Percentiles rank a stretch among this genome's conserved stretches.
phyloP scores from a whole-genome alignment of 2,113 vertebrate genomes.

The Odocoileus hemionus region DNA sequence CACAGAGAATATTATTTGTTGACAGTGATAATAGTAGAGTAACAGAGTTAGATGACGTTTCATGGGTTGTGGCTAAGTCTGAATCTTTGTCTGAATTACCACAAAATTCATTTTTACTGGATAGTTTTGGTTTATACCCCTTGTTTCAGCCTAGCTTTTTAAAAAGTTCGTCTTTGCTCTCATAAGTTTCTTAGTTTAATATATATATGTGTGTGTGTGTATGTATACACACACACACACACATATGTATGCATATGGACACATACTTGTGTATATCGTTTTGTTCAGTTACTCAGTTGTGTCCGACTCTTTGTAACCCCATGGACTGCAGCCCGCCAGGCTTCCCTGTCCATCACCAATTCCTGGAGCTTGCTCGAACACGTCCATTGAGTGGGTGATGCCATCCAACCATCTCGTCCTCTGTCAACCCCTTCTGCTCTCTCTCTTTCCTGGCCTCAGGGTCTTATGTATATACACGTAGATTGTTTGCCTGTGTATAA shows the following conservation, averaged over 20 bases:
- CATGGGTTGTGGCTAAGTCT: not conserved
- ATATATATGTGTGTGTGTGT: not conserved
- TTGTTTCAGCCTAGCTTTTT: not conserved
- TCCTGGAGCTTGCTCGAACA: not conserved
- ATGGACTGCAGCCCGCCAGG: not conserved
- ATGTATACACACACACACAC: not conserved
- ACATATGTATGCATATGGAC: not conserved
- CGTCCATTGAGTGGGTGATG: not conserved
- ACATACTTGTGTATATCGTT: not conserved
- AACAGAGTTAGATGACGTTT: not conserved
- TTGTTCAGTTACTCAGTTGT: not conserved
- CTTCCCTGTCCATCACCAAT: not conserved
- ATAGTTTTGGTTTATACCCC: not conserved
- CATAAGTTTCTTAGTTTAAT: not conserved
- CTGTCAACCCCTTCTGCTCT: not conserved
- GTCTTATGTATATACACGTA: not conserved
- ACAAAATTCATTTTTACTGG: not conserved
- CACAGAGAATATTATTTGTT: not conserved
- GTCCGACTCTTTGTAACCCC: accelerated
- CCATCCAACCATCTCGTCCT: not conserved
- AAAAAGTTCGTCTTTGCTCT: not conserved
- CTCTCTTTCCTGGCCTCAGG: not conserved
- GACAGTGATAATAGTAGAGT: not conserved
- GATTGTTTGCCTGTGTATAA: not conserved
- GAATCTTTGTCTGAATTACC: not conserved